Conservation (phyloP, 2,888 invertebrate genomes). For the Fragum whitleyi region DNA sequence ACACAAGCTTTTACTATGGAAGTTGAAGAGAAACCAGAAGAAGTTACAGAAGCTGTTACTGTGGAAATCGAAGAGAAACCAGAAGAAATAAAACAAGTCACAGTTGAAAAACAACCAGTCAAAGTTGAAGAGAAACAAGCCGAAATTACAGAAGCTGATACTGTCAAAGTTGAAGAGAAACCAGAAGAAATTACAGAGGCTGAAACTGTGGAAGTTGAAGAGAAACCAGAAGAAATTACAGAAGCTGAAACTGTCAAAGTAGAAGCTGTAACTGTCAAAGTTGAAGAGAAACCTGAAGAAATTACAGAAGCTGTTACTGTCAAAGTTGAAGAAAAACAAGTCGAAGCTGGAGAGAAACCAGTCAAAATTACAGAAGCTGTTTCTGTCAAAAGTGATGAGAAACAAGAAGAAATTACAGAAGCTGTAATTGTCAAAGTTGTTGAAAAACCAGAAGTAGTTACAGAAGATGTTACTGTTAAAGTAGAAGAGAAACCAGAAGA, state of each 20-base stretch:
- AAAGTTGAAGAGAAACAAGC: constrained; percentile 22
- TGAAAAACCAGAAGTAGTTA: neutral
- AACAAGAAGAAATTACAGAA: neutral
- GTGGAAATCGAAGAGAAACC: constrained; percentile 12
- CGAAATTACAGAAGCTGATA: neutral
- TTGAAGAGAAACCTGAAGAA: neutral
- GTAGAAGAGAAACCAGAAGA: neutral
- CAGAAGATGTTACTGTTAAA: constrained; percentile 17
- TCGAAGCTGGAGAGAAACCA: constrained; percentile 10
- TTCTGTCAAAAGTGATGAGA: neutral
- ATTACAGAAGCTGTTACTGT: neutral
- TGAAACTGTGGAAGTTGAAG: constrained; percentile 31
- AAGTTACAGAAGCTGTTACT: no score
- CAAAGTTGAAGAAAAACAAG: constrained; percentile 30
- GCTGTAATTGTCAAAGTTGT: neutral
- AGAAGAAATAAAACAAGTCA: neutral
- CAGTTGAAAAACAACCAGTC: constrained; percentile 22
- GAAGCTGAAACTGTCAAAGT: constrained; percentile 15
- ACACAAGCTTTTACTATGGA: neutral
- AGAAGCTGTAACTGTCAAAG: constrained; percentile 29
- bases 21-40: no score
- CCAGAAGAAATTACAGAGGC: neutral
- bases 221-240: constrained; percentile 23
- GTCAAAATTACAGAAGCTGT: no score
- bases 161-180: no score